Evolutionary conservation across 2,113 vertebrate species (phyloP).

Genomic region (Leptobrachium leishanense): DNA sequence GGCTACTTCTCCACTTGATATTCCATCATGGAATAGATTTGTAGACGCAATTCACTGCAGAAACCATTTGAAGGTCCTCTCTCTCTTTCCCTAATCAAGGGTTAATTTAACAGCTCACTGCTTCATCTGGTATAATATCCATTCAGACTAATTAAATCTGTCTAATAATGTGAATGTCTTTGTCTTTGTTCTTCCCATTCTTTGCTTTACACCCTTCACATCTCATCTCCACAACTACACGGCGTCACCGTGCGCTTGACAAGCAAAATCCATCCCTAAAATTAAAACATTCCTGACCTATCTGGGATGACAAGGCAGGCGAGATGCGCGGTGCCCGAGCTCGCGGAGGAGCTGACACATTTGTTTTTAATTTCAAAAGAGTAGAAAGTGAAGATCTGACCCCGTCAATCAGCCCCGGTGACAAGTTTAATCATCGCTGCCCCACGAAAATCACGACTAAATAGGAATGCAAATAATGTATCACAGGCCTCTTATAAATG

Average conservation of each 20-base stretch:
- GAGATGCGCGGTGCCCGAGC: slow-evolving; percentile 77
- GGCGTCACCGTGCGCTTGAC: slow-evolving; percentile 87
- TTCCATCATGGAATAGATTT: background rate
- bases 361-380: slow-evolving; percentile 90
- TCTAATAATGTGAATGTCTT: slow-evolving; percentile 96
- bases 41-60: slow-evolving; percentile 51
- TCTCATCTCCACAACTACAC: slow-evolving; percentile 91
- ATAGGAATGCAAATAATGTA: slow-evolving; percentile 99
- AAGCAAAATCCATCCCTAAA: slow-evolving; percentile 97
- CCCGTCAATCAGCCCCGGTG: slow-evolving; percentile 96
- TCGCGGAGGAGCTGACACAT: slow-evolving; percentile 89
- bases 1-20: background rate
- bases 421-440: slow-evolving; percentile 99
- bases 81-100: slow-evolving; percentile 90
- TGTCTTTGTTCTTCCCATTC: slow-evolving; percentile 89
- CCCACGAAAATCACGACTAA: slow-evolving; percentile 96
- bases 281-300: slow-evolving; percentile 99
- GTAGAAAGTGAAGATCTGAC: slow-evolving; percentile 98
- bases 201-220: slow-evolving; percentile 97
- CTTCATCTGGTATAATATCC: slow-evolving; percentile 96
- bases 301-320: slow-evolving; percentile 86
- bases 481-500: slow-evolving; percentile 97
- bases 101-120: slow-evolving; percentile 98
- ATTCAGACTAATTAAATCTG: slow-evolving; percentile 99
- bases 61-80: slow-evolving; percentile 67